Conservation (phyloP, 2,888 invertebrate species). For the Autographa gamma region DNA sequence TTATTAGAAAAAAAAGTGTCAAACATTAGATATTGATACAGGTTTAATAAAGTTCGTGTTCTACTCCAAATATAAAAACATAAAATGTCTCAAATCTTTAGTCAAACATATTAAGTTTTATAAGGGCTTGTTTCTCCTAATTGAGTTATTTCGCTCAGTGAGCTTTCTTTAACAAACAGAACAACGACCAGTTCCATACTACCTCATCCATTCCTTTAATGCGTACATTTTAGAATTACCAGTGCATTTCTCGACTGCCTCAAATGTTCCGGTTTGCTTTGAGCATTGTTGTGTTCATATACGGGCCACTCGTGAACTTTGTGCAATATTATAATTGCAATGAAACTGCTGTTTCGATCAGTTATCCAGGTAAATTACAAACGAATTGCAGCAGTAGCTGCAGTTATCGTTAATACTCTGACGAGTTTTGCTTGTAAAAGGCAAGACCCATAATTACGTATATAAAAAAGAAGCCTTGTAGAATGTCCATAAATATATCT, state of each 20-base stretch:
- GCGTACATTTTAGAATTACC: conserved; percentile 46
- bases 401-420: background rate
- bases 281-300: conserved; percentile 25
- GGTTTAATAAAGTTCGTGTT: background rate
- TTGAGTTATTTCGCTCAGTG: background rate
- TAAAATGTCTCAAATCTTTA: too few species aligned
- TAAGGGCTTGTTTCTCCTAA: background rate
- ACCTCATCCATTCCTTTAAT: conserved; percentile 22
- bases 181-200: conserved; percentile 19
- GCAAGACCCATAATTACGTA: background rate
- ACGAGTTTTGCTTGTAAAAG: background rate
- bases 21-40: background rate
- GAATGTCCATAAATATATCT: background rate
- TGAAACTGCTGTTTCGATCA: conserved; percentile 15
- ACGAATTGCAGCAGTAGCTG: conserved; percentile 5
- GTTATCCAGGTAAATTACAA: conserved; percentile 23
- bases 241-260: conserved; percentile 32
- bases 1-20: conserved; percentile 6
- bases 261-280: conserved; percentile 46
- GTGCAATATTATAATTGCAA: conserved; percentile 34
- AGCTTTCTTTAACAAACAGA: background rate
- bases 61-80: background rate
- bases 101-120: too few species aligned
- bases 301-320: conserved; percentile 42
- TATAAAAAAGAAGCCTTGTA: background rate